A percentile compares a stretch with the other conserved stretches of the same genome.
Conservation (phyloP, 1,140 invertebrate genomes). For the Microplitis demolitor region DNA sequence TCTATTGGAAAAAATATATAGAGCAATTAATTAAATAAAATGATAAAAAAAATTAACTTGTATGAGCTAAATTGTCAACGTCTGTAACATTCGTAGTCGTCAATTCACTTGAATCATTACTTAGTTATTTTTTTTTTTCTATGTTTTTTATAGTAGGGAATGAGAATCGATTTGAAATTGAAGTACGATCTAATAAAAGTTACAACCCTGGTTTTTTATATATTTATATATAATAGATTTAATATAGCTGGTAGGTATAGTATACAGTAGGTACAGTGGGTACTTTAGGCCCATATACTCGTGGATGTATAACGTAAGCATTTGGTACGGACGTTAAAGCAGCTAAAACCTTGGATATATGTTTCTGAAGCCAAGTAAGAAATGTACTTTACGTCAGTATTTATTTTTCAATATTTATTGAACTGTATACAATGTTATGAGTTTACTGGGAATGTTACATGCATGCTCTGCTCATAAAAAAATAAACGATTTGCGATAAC, state of each 20-base stretch:
- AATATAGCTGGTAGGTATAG: too few species aligned
- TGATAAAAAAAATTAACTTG: too few species aligned
- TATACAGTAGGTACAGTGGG: too few species aligned
- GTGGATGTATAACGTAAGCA: background rate
- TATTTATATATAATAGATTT: background rate
- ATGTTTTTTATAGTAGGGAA: background rate
- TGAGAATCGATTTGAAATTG: constrained; percentile 40
- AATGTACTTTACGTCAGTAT: constrained; percentile 11
- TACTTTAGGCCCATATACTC: background rate
- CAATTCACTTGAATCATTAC: constrained; percentile 26
- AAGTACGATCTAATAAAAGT: constrained; percentile 45
- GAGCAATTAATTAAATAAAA: too few species aligned
- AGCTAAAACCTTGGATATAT: constrained; percentile 1
- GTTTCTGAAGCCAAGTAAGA: constrained; percentile 9
- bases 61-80: constrained; percentile 23
- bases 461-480: too few species aligned
- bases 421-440: background rate
- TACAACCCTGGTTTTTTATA: background rate
- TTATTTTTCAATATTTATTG: constrained; percentile 4
- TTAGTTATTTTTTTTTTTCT: background rate
- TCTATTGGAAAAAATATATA: too few species aligned
- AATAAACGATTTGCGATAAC: too few species aligned
- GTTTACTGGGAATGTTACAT: background rate
- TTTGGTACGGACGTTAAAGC: background rate
- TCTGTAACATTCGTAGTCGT: constrained; percentile 20